These are phyloP conservation scores for Mormyrus hasselquistii DNA, from an alignment of 2,797 vertebrate genomes.

Conservation along the genomic window DNA sequence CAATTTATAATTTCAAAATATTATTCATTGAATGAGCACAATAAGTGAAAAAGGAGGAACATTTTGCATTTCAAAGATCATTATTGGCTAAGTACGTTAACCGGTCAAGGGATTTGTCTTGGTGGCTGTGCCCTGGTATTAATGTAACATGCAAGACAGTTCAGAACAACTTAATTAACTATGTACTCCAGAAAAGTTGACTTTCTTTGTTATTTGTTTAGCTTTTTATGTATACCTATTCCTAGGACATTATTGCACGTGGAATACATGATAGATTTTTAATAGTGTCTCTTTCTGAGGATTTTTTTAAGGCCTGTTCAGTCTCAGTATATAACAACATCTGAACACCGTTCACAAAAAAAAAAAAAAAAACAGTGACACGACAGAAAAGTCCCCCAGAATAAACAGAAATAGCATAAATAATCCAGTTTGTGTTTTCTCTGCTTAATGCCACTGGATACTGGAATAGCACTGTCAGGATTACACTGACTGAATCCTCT, in stretches of 20 bases:
- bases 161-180: not conserved
- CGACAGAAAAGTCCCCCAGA: not conserved
- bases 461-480: constrained; percentile 48
- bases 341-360: not conserved
- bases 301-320: not conserved
- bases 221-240: not conserved
- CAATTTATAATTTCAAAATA: not conserved
- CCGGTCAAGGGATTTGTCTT: not conserved
- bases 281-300: not conserved
- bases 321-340: not conserved
- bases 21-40: not conserved
- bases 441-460: constrained; percentile 44
- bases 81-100: not conserved
- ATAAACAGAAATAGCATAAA: not conserved
- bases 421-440: constrained; percentile 3
- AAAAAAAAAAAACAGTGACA: not conserved
- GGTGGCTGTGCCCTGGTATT: not conserved
- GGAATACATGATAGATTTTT: not conserved
- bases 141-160: not conserved
- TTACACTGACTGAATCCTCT: constrained; percentile 37
- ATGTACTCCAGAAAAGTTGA: not conserved
- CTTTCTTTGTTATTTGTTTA: not conserved
- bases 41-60: not conserved
- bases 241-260: not conserved
- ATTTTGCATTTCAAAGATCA: not conserved